These are phyloP conservation scores for Stratiomys singularior DNA, from an alignment of 2,888 invertebrate species.

Conservation along the genomic window DNA sequence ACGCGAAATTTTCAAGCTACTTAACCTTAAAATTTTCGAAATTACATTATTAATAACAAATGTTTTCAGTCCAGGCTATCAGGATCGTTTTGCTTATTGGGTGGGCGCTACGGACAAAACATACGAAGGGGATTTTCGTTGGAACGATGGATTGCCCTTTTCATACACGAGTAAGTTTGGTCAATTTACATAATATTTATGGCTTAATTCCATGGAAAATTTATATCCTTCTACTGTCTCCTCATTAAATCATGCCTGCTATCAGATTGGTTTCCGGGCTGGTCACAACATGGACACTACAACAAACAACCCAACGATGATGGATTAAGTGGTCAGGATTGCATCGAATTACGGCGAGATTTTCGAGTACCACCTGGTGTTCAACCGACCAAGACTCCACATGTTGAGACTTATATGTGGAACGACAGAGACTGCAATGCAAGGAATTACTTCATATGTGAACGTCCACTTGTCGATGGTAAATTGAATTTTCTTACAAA, in stretches of 20 bases:
- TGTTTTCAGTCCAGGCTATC: constrained; percentile 73
- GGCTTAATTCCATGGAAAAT: constrained; percentile 11
- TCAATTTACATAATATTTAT: neutral
- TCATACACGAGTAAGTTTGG: constrained; percentile 76
- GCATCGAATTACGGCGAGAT: constrained; percentile 78
- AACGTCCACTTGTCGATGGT: constrained; percentile 76
- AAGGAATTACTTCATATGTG: constrained; percentile 80
- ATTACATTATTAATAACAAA: neutral
- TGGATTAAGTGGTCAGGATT: constrained; percentile 82
- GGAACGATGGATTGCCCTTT: constrained; percentile 80
- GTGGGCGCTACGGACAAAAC: constrained; percentile 81
- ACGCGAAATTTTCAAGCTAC: too few species aligned
- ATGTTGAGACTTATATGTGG: constrained; percentile 78
- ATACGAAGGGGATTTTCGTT: constrained; percentile 82
- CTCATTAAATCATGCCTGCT: neutral
- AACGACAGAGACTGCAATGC: constrained; percentile 82
- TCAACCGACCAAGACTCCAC: constrained; percentile 62
- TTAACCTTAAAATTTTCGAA: too few species aligned
- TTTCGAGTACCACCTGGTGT: constrained; percentile 70
- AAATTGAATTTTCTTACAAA: constrained; percentile 54
- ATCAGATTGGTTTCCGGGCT: constrained; percentile 86
- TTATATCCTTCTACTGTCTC: constrained; percentile 3
- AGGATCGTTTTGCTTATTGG: constrained; percentile 80
- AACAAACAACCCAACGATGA: constrained; percentile 84
- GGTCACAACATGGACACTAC: constrained; percentile 75